Evolutionary conservation across 2,888 invertebrate genomes (phyloP).

Genomic region (Spisula solida): DNA sequence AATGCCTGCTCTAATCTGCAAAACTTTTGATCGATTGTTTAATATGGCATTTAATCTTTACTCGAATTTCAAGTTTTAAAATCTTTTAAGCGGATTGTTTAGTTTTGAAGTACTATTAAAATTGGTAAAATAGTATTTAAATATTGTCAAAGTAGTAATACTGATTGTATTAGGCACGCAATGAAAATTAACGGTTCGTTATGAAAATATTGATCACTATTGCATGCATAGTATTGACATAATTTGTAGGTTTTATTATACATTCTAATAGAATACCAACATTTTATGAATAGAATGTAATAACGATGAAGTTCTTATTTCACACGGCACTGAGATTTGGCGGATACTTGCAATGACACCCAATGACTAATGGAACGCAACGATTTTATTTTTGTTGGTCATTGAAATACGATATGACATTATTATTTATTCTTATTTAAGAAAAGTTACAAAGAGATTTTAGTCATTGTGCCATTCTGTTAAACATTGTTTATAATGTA

Average conservation of each 20-base stretch:
- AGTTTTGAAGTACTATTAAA: background rate
- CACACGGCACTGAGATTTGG: too few species aligned
- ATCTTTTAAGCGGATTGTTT: conserved; percentile 10
- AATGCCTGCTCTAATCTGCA: background rate
- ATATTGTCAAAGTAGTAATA: background rate
- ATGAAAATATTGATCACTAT: background rate
- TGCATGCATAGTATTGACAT: background rate
- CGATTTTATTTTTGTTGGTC: too few species aligned
- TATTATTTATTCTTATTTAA: too few species aligned
- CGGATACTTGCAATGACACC: too few species aligned
- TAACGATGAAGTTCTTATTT: too few species aligned
- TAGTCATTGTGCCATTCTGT: too few species aligned
- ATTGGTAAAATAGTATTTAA: background rate
- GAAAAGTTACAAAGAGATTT: too few species aligned
- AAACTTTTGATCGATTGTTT: background rate
- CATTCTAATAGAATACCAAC: background rate
- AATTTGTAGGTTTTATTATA: background rate
- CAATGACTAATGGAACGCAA: too few species aligned
- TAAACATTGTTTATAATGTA: too few species aligned
- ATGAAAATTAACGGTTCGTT: background rate
- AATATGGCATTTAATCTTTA: background rate
- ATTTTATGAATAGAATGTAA: background rate
- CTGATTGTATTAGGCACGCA: background rate
- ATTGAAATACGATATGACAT: too few species aligned
- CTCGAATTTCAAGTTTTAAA: background rate